Evolutionary conservation across 2,888 invertebrate genomes (phyloP).

Genomic region (Penaeus monodon): DNA sequence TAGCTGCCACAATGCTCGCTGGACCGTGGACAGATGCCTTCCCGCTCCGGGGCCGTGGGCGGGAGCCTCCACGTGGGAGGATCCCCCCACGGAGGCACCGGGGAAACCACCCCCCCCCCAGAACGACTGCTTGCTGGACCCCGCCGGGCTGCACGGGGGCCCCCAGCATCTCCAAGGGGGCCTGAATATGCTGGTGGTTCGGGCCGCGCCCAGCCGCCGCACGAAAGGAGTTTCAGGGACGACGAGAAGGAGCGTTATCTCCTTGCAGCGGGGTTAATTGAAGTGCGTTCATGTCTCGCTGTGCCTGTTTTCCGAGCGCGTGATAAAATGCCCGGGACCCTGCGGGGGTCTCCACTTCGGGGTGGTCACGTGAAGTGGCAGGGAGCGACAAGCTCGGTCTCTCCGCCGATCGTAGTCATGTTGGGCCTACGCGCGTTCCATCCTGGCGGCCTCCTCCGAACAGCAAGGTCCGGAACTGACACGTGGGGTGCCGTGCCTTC

Average conservation of each 20-base stretch:
- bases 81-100: conserved; percentile 32
- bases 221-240: conserved; percentile 67
- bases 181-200: conserved; percentile 39
- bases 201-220: conserved; percentile 46
- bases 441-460: conserved; percentile 38
- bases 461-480: conserved; percentile 75
- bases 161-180: conserved; percentile 22
- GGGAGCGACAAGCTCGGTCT: conserved; percentile 94
- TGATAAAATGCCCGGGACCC: conserved; percentile 80
- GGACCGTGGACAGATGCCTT: conserved; percentile 46
- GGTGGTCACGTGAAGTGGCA: conserved; percentile 96
- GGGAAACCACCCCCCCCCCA: too few relatives aligned
- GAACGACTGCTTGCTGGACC: conserved; percentile 44
- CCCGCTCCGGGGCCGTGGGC: conserved; percentile 40
- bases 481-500: conserved; percentile 91
- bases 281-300: conserved; percentile 68
- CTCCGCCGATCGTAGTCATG: conserved; percentile 84
- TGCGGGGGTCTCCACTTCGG: conserved; percentile 88
- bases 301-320: conserved; percentile 76
- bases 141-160: not conserved
- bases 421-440: conserved; percentile 26
- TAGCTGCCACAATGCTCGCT: conserved; percentile 32
- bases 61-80: conserved; percentile 53
- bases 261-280: conserved; percentile 57
- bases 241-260: conserved; percentile 70